Percentiles rank a stretch among this genome's conserved stretches.
Conservation (phyloP, 2,113 vertebrate genomes). For the Ammospiza nelsoni region DNA sequence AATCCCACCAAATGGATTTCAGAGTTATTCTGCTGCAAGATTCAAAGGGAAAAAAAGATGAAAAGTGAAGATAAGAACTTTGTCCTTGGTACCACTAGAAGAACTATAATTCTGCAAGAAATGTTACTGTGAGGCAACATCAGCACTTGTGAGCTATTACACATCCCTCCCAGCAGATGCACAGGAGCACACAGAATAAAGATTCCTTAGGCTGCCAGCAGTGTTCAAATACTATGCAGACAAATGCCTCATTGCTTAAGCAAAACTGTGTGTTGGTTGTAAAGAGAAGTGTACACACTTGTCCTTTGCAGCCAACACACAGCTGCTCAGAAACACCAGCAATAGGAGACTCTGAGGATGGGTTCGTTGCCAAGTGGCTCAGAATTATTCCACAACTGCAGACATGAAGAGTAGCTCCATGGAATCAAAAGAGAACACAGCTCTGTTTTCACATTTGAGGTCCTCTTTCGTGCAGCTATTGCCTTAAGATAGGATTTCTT, state of each 20-base stretch:
- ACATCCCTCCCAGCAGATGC: neutral
- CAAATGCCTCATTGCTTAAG: constrained; percentile 26
- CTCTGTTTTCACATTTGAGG: neutral
- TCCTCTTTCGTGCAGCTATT: neutral
- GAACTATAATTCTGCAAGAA: neutral
- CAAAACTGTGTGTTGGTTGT: neutral
- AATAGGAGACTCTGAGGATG: neutral
- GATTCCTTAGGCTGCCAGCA: neutral
- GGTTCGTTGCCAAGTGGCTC: neutral
- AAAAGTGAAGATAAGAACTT: neutral
- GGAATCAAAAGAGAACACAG: neutral
- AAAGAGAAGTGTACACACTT: neutral
- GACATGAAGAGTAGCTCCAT: neutral
- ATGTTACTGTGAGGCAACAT: neutral
- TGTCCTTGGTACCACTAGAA: neutral
- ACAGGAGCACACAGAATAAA: neutral
- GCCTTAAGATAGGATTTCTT: neutral
- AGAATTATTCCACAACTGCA: neutral
- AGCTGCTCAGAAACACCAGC: constrained; percentile 48
- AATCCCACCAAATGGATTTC: neutral
- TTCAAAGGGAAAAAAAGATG: neutral
- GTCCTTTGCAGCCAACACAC: constrained; percentile 9
- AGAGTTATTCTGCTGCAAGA: neutral
- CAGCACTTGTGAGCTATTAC: neutral
- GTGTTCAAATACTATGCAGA: neutral